Evolutionary conservation across 2,888 invertebrate species (phyloP).

Genomic region (Galerucella calmariensis): DNA sequence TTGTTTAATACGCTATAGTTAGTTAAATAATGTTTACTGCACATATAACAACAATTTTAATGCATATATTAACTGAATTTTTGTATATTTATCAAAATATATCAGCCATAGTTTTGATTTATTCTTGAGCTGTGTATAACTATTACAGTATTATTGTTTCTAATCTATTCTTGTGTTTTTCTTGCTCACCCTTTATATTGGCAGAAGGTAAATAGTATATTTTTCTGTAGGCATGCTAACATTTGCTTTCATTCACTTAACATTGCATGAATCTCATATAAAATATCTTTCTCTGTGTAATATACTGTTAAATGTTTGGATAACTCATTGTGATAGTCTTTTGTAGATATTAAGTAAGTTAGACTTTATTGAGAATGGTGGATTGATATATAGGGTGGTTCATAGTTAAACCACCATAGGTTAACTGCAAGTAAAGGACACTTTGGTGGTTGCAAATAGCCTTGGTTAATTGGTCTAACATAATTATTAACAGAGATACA

Average conservation of each 20-base stretch:
- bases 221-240: slow-evolving; percentile 50
- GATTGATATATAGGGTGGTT: too few relatives aligned
- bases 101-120: slow-evolving; percentile 6
- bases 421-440: too few relatives aligned
- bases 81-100: not conserved
- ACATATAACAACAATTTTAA: too few relatives aligned
- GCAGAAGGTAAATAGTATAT: slow-evolving; percentile 63
- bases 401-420: too few relatives aligned
- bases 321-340: not conserved
- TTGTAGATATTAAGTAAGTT: not conserved
- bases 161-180: slow-evolving; percentile 55
- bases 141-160: slow-evolving; percentile 26
- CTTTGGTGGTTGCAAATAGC: too few relatives aligned
- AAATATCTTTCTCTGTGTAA: not conserved
- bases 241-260: slow-evolving; percentile 30
- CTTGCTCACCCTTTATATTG: slow-evolving; percentile 56
- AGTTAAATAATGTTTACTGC: too few relatives aligned
- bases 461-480: too few relatives aligned
- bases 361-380: too few relatives aligned
- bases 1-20: too few relatives aligned
- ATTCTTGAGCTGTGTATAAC: slow-evolving; percentile 19
- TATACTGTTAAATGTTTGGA: not conserved
- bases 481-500: too few relatives aligned
- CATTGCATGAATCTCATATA: slow-evolving; percentile 7
- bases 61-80: too few relatives aligned